A percentile compares a stretch with the other conserved stretches of the same genome.
Evolutionary conservation across 2,797 vertebrate genomes (phyloP).

Genomic region (Oreonectes daqikongensis): DNA sequence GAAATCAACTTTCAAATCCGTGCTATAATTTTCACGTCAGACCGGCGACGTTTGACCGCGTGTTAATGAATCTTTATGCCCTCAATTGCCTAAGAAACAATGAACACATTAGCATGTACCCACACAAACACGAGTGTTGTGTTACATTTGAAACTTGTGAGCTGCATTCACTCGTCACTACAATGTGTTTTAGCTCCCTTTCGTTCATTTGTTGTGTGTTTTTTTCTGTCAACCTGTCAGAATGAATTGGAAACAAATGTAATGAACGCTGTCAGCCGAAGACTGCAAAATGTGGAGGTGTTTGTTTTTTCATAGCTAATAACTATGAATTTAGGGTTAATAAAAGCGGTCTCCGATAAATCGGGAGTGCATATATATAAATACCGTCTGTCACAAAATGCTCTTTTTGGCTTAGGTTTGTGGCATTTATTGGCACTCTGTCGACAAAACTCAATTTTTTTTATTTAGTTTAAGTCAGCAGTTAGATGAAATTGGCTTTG

Average conservation of each 20-base stretch:
- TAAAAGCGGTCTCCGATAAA: not conserved
- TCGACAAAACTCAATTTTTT: conserved; percentile 10
- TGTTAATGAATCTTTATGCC: conserved; percentile 39
- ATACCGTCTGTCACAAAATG: conserved; percentile 28
- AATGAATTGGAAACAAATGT: not conserved
- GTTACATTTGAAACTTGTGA: not conserved
- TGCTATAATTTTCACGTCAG: conserved; percentile 9
- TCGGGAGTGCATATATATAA: conserved; percentile 14
- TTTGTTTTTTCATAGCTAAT: conserved; percentile 23
- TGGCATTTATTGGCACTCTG: conserved; percentile 28
- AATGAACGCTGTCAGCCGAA: conserved; percentile 26
- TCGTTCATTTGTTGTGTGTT: conserved; percentile 1
- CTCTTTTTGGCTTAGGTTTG: conserved; percentile 14
- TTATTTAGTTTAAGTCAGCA: not conserved
- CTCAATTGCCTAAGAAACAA: conserved; percentile 21
- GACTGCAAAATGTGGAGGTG: conserved; percentile 6
- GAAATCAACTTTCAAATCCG: conserved; percentile 12
- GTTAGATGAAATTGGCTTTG: conserved; percentile 20
- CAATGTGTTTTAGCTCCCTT: conserved; percentile 6
- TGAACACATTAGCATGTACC: conserved; percentile 3
- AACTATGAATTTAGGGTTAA: conserved; percentile 11
- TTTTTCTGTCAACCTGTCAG: conserved; percentile 18
- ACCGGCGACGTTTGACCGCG: conserved; percentile 9
- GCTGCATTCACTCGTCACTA: not conserved
- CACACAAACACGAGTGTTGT: conserved; percentile 9